Conservation (phyloP, 2,888 invertebrate species). For the Nephrotoma guestfalica region DNA sequence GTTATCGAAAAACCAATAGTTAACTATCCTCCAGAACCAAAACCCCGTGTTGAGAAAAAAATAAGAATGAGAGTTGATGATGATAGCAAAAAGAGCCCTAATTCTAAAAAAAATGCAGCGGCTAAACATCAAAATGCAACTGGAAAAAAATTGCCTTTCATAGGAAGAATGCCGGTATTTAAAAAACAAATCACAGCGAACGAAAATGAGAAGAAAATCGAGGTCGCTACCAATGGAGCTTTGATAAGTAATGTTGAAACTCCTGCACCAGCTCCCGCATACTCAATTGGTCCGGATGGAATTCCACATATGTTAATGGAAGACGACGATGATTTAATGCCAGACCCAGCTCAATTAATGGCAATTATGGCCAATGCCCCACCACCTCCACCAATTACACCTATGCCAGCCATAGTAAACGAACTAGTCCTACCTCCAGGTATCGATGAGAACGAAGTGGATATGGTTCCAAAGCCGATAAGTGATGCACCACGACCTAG, state of each 20-base stretch:
- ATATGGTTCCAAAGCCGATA: constrained; percentile 32
- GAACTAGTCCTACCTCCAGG: constrained; percentile 26
- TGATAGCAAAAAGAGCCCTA: constrained; percentile 9
- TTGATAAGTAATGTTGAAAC: background rate
- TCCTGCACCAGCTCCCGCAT: background rate
- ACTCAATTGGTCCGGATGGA: background rate
- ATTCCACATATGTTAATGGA: constrained; percentile 28
- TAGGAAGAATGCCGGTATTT: constrained; percentile 72
- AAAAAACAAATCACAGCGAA: constrained; percentile 37
- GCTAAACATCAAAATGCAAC: constrained; percentile 20
- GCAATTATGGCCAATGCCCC: constrained; percentile 28
- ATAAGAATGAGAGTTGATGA: constrained; percentile 13
- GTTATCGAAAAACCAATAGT: constrained; percentile 28
- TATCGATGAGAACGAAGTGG: constrained; percentile 29
- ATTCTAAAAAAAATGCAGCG: constrained; percentile 13
- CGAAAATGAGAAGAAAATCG: constrained; percentile 12
- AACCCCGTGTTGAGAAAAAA: constrained; percentile 17
- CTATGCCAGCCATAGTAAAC: constrained; percentile 17
- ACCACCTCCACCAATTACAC: constrained; percentile 29
- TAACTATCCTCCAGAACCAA: constrained; percentile 22
- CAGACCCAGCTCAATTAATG: constrained; percentile 32
- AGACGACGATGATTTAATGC: constrained; percentile 33
- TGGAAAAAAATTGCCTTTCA: constrained; percentile 66
- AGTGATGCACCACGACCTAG: constrained; percentile 31
- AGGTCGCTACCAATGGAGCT: background rate